Percentiles rank a stretch among this genome's conserved stretches.
These are phyloP conservation scores for Sciurus carolinensis DNA, from an alignment of 2,797 vertebrate genomes.

Conservation along the genomic window DNA sequence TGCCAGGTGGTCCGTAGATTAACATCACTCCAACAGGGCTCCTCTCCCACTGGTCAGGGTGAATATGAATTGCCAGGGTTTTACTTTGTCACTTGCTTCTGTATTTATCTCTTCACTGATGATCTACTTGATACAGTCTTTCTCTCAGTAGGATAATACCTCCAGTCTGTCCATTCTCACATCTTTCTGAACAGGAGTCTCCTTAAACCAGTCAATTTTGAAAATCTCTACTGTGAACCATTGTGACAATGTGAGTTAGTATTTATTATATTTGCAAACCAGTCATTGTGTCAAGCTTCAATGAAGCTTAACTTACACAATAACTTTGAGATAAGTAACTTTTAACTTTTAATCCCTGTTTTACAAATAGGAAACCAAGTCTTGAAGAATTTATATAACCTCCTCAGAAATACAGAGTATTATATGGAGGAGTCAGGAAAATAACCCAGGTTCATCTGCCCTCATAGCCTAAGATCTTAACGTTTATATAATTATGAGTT, in stretches of 20 bases:
- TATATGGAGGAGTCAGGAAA: neutral
- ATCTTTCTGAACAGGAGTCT: neutral
- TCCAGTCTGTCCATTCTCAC: neutral
- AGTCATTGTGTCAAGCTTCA: neutral
- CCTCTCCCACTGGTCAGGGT: neutral
- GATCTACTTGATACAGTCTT: neutral
- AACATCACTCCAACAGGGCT: neutral
- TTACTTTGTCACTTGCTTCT: neutral
- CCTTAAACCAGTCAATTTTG: neutral
- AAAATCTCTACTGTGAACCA: neutral
- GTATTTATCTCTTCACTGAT: neutral
- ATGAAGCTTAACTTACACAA: conserved; percentile 48
- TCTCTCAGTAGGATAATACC: neutral
- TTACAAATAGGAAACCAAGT: neutral
- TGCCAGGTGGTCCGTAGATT: neutral
- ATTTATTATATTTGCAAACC: conserved; percentile 17
- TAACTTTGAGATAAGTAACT: neutral
- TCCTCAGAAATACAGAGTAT: neutral
- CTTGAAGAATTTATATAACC: neutral
- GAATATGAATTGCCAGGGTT: neutral
- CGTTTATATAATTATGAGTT: neutral
- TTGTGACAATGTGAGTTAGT: neutral
- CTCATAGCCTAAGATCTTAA: neutral
- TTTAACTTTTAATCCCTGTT: neutral
- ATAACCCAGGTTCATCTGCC: neutral